Conservation (phyloP, 2,797 vertebrate genomes). For the Schizopygopsis malacanthus region DNA sequence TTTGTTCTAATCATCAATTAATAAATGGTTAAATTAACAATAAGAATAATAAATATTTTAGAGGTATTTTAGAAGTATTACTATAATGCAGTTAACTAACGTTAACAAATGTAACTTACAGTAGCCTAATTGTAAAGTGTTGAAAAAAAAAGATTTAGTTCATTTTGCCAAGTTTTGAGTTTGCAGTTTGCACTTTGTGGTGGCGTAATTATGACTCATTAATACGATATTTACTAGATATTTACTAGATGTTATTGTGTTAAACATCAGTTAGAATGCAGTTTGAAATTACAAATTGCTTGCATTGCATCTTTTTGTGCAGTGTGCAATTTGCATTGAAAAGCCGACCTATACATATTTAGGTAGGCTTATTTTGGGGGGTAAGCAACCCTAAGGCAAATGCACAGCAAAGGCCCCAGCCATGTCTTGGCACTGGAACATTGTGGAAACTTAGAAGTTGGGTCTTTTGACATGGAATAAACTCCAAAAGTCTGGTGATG, state of each 20-base stretch:
- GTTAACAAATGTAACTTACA: background rate
- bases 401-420: background rate
- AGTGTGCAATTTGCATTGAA: background rate
- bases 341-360: background rate
- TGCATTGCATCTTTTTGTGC: background rate
- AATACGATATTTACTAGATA: background rate
- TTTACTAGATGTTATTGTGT: background rate
- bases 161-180: background rate
- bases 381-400: background rate
- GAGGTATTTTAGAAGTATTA: background rate
- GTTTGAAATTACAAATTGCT: background rate
- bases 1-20: background rate
- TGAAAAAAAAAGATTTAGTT: too few relatives aligned
- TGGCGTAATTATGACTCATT: background rate
- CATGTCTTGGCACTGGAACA: background rate
- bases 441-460: conserved; percentile 1
- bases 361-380: background rate
- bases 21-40: background rate
- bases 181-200: background rate
- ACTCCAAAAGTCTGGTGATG: background rate
- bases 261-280: background rate
- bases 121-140: too few relatives aligned
- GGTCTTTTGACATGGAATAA: background rate
- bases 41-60: background rate
- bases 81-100: background rate